Conservation (phyloP, 2,113 vertebrate genomes). For the Rhabdornis inornatus region DNA sequence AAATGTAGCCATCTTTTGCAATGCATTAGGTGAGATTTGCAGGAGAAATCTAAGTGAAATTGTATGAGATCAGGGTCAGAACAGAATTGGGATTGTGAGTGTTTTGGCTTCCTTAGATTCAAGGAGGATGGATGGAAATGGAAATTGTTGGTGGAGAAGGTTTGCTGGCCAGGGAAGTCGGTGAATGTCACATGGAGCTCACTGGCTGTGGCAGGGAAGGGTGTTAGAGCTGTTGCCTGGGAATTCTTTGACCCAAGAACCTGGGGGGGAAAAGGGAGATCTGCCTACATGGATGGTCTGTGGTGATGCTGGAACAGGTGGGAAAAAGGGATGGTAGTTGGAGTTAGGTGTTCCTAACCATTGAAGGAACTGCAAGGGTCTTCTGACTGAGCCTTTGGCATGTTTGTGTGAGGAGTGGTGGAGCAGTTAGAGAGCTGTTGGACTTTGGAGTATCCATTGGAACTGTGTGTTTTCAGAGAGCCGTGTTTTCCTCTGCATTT, state of each 20-base stretch:
- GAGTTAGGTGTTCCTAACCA: not conserved
- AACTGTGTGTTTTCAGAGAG: not conserved
- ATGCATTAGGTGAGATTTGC: not conserved
- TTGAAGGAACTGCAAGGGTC: not conserved
- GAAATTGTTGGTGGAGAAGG: not conserved
- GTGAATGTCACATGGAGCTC: not conserved
- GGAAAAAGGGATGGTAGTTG: not conserved
- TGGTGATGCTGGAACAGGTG: not conserved
- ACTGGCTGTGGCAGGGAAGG: not conserved
- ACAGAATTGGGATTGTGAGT: not conserved
- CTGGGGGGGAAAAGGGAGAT: not conserved
- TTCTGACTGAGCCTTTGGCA: not conserved
- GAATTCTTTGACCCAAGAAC: not conserved
- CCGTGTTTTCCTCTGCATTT: not conserved
- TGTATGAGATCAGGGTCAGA: not conserved
- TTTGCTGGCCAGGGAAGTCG: not conserved
- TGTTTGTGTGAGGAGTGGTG: not conserved
- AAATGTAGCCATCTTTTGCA: not conserved
- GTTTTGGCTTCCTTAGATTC: not conserved
- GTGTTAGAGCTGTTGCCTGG: not conserved
- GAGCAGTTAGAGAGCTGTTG: not conserved
- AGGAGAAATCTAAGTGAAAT: not conserved
- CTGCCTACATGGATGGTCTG: fast-evolving
- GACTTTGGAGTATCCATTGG: not conserved
- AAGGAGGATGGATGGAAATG: not conserved